Percentiles rank a stretch among this genome's conserved stretches.
Conservation (phyloP, 2,113 vertebrate species). For the Myxocyprinus asiaticus region DNA sequence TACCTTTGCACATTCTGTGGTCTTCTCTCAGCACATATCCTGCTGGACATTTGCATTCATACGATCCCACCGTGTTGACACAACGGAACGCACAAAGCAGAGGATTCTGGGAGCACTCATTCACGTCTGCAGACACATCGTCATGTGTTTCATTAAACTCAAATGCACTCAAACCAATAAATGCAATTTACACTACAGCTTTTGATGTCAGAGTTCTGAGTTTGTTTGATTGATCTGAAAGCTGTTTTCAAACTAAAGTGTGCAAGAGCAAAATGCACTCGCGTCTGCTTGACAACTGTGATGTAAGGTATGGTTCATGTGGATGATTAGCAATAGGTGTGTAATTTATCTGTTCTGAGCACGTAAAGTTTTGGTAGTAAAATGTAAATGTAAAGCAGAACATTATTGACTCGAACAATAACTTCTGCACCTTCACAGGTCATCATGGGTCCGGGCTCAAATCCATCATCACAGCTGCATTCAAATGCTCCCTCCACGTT, state of each 20-base stretch:
- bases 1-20: conserved; percentile 95
- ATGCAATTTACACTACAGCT: too few species aligned
- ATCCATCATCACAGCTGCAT: conserved; percentile 93
- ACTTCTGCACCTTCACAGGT: conserved; percentile 87
- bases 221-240: too few species aligned
- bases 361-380: too few species aligned
- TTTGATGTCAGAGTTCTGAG: too few species aligned
- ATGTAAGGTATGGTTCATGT: too few species aligned
- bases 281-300: too few species aligned
- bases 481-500: conserved; percentile 94
- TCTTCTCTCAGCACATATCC: conserved; percentile 95
- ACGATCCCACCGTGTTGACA: conserved; percentile 91
- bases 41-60: conserved; percentile 92
- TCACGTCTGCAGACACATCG: conserved; percentile 80
- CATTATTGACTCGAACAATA: too few species aligned
- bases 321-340: too few species aligned
- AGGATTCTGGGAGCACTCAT: conserved; percentile 94
- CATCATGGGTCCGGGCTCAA: conserved; percentile 98
- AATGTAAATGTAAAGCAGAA: too few species aligned
- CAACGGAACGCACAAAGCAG: conserved; percentile 97
- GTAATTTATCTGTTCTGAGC: too few species aligned
- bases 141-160: neutral
- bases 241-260: too few species aligned
- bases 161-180: neutral
- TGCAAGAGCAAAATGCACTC: too few species aligned